These are phyloP conservation scores for Stenoptilia bipunctidactyla DNA, from an alignment of 2,888 invertebrate species.

Conservation along the genomic window DNA sequence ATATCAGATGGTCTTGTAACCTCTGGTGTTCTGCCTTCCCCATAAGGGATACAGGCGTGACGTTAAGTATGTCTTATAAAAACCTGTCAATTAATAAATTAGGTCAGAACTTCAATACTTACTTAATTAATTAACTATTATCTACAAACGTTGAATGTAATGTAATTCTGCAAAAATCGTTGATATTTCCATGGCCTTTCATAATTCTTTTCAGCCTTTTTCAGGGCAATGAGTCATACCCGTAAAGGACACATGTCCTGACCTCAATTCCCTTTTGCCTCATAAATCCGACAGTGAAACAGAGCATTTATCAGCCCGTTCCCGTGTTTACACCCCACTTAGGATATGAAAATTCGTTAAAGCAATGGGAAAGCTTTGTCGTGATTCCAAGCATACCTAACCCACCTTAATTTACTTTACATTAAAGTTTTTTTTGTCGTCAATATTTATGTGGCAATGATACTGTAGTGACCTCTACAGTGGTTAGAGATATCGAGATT, in stretches of 20 bases:
- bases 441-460: no score
- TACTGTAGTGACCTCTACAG: no score
- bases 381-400: neutral
- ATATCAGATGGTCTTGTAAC: no score
- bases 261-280: slow-evolving; percentile 42
- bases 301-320: slow-evolving; percentile 28
- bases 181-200: slow-evolving; percentile 11
- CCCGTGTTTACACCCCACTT: slow-evolving; percentile 36
- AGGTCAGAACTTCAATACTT: no score
- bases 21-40: no score
- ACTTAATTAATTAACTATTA: no score
- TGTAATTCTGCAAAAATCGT: neutral
- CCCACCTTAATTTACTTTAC: neutral
- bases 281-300: slow-evolving; percentile 48
- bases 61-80: no score
- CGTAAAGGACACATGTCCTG: slow-evolving; percentile 43
- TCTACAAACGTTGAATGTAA: no score
- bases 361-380: neutral
- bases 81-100: no score
- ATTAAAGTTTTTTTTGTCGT: no score
- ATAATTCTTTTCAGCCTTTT: slow-evolving; percentile 8
- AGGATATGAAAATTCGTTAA: slow-evolving; percentile 13
- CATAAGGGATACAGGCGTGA: no score
- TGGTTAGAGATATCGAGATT: no score
- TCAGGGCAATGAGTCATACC: slow-evolving; percentile 20